Conservation (phyloP, 2,113 vertebrate genomes). For the Anolis sagrei region DNA sequence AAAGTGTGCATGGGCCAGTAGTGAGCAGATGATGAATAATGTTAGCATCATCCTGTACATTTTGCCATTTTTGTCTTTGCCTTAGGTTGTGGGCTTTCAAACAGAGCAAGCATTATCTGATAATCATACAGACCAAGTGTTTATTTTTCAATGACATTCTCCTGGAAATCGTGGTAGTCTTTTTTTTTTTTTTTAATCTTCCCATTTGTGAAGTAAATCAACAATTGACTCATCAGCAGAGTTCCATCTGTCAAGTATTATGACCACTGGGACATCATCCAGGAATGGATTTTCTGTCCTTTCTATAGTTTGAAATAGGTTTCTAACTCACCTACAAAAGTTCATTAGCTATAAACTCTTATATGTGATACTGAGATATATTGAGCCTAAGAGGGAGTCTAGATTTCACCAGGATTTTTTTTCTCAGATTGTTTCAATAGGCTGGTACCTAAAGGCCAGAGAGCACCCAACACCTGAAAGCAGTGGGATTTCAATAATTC, state of each 20-base stretch:
- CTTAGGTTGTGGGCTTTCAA: background rate
- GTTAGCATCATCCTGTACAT: background rate
- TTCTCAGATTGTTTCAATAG: background rate
- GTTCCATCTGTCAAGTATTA: constrained; percentile 43
- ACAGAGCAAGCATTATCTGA: constrained; percentile 10
- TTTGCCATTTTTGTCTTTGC: background rate
- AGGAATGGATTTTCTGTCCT: constrained; percentile 24
- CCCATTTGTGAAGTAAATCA: constrained; percentile 26
- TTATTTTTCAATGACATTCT: background rate
- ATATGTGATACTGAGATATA: background rate
- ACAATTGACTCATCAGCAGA: constrained; percentile 13
- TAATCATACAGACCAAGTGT: background rate
- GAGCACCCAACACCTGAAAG: background rate
- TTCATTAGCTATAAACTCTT: background rate
- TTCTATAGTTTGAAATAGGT: background rate
- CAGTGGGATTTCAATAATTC: background rate
- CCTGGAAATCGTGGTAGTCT: background rate
- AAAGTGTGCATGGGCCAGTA: background rate
- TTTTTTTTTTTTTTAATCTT: constrained; percentile 14
- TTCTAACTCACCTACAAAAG: background rate
- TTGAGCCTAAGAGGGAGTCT: background rate
- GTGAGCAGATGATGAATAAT: background rate
- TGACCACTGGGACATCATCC: constrained; percentile 7
- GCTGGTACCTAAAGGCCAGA: background rate
- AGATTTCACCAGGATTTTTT: background rate